These are phyloP conservation scores for Denticeps clupeoides DNA, from an alignment of 2,797 vertebrate species.

Conservation along the genomic window DNA sequence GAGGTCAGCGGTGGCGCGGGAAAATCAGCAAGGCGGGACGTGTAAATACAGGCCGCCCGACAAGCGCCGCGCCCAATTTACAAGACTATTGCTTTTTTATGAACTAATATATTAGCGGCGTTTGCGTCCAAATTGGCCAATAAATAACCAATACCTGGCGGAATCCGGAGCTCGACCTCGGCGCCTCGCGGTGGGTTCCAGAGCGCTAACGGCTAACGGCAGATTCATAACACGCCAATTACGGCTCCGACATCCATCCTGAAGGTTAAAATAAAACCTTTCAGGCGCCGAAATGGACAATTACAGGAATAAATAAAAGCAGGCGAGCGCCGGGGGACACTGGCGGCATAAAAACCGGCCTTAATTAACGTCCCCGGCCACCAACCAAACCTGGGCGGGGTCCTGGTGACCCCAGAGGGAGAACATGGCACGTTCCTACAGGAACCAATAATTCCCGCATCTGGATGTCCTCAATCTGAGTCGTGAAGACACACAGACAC, in stretches of 20 bases:
- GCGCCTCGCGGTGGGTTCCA: conserved; percentile 22
- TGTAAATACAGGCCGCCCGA: conserved; percentile 38
- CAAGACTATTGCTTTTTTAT: conserved; percentile 43
- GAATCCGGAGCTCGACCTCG: conserved; percentile 47
- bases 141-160: conserved; percentile 55
- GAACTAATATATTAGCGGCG: conserved; percentile 51
- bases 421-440: no score
- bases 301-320: conserved; percentile 45
- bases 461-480: no score
- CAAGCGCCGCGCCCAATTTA: conserved; percentile 38
- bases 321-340: conserved; percentile 30
- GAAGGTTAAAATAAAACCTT: conserved; percentile 21
- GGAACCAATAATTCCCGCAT: no score
- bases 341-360: conserved; percentile 41
- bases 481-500: no score
- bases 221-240: conserved; percentile 57
- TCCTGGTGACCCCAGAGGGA: no score
- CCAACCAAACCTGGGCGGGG: no score
- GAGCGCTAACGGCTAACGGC: conserved; percentile 31
- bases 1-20: background rate
- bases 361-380: conserved; percentile 47
- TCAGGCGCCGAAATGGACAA: conserved; percentile 38
- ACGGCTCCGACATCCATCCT: conserved; percentile 51
- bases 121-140: conserved; percentile 49
- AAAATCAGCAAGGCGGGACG: conserved; percentile 29